A percentile compares a stretch with the other conserved stretches of the same genome.
Conservation (phyloP, 2,797 vertebrate genomes). For the Taenioides sp. region DNA sequence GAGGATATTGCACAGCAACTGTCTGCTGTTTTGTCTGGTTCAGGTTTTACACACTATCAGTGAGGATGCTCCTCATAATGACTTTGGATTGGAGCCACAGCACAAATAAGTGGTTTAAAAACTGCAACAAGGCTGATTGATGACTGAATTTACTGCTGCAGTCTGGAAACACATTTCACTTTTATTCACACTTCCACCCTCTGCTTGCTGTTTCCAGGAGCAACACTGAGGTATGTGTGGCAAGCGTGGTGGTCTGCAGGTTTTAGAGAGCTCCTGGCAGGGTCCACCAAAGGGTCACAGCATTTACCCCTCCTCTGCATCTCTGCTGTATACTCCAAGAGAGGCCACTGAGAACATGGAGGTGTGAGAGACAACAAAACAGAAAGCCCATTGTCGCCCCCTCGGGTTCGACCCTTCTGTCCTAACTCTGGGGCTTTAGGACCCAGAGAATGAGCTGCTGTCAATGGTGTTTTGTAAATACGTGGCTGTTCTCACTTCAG, state of each 20-base stretch:
- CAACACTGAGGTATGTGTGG: slow-evolving; percentile 62
- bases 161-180: slow-evolving; percentile 26
- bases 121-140: slow-evolving; percentile 26
- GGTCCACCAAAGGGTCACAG: slow-evolving; percentile 60
- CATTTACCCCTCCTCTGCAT: slow-evolving; percentile 61
- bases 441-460: slow-evolving; percentile 59
- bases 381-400: slow-evolving; percentile 67
- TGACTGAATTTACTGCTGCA: slow-evolving; percentile 25
- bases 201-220: slow-evolving; percentile 54
- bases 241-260: slow-evolving; percentile 70
- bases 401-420: slow-evolving; percentile 43
- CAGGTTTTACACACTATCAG: slow-evolving; percentile 33
- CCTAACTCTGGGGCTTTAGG: slow-evolving; percentile 54
- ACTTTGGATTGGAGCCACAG: slow-evolving; percentile 25
- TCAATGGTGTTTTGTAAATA: slow-evolving; percentile 73
- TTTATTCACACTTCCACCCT: slow-evolving; percentile 31
- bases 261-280: slow-evolving; percentile 44
- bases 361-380: slow-evolving; percentile 71
- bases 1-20: slow-evolving; percentile 29
- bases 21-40: slow-evolving; percentile 32
- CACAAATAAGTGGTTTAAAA: slow-evolving; percentile 39
- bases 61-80: slow-evolving; percentile 35
- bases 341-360: slow-evolving; percentile 63
- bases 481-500: slow-evolving; percentile 59
- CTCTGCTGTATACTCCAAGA: slow-evolving; percentile 49